Base-by-base conservation (phyloP, 2,888 invertebrate species). In the Seira musarum region DNA sequence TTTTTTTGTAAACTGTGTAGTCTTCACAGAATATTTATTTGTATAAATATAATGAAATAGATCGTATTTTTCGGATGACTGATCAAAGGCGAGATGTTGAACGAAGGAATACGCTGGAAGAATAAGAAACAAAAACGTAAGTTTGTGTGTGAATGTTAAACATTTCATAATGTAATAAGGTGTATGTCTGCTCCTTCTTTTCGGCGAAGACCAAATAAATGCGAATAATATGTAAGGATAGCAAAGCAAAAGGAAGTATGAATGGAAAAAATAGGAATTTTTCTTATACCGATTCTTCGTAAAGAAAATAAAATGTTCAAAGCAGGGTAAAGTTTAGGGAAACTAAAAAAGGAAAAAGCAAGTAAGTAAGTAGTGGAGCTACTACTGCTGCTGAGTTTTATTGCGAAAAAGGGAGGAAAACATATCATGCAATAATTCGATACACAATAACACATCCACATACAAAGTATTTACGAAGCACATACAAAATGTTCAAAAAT, bases 21-120 rank as follows among this genome's bases (percentile, higher is more conserved):
- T 67, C 46, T 66, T 24, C 57, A 67, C 74, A 67, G 60, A 74
- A 74, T 74, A 67, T 74, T 74, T 66, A 74, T 74, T 61, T 74
- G 60, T 74, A 74, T 67, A 67, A 35, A 40, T 35, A 65, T 66
- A 74, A 66, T 66, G 60, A 76, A 76, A 69, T 69, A 65, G 76
- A 76, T 76, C 61, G 76, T 69, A 76, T 68, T 76, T 76, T 76
- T 76, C 76, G 69, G 76, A 76, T 76, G 76, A 76, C 68, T 76
- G 76, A 76, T 76, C 76, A 76, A 76, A 76, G 76, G 22, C 61
- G 64, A 3, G 24, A 69, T n/a, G n/a, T 17, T 46, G 13, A 60
- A 19, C 17, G 57, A 24, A 53, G 21, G 35, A 40, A 61, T 46
- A n/a, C n/a, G 30, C 63, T n/a, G 22, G 35, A 22, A 71, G n/a